Evolutionary conservation across 2,797 vertebrate genomes (phyloP).

Genomic region (Sciaenops ocellatus): DNA sequence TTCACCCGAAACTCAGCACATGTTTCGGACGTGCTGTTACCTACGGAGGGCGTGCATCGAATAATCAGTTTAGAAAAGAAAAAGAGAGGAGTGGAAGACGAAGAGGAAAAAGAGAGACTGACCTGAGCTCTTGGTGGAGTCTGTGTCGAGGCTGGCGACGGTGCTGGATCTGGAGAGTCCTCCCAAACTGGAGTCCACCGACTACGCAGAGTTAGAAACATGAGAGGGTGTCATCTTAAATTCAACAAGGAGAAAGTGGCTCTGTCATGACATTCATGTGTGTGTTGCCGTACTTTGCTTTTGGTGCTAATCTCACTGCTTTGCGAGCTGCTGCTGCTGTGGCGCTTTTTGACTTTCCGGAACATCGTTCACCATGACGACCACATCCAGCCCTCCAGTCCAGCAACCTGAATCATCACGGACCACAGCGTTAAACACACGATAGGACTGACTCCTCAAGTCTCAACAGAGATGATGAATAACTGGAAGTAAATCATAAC

Average conservation of each 20-base stretch:
- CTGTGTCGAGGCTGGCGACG: conserved; percentile 97
- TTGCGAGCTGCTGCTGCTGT: conserved; percentile 99
- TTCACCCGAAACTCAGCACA: conserved; percentile 95
- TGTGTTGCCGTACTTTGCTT: conserved; percentile 91
- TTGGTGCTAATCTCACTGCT: conserved; percentile 99
- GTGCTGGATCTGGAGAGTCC: conserved; percentile 98
- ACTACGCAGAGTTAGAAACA: conserved; percentile 80
- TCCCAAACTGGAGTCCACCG: conserved; percentile 97
- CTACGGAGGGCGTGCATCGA: conserved; percentile 64
- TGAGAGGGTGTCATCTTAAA: neutral
- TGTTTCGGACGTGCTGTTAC: conserved; percentile 91
- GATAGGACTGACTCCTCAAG: neutral
- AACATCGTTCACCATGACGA: conserved; percentile 94
- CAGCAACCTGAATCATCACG: conserved; percentile 33
- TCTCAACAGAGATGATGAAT: conserved; percentile 29
- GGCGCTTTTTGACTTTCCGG: conserved; percentile 97
- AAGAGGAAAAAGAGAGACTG: neutral
- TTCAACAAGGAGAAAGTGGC: neutral
- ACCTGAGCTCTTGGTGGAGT: conserved; percentile 98
- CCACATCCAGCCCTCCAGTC: conserved; percentile 65
- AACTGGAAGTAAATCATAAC: conserved; percentile 13
- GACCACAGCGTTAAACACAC: conserved; percentile 7
- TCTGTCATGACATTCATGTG: neutral
- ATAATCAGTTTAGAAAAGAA: neutral
- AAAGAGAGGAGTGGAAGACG: neutral